Percentiles rank a stretch among this genome's conserved stretches.
Conservation (phyloP, 2,797 vertebrate species). For the Lepus oiostolus region DNA sequence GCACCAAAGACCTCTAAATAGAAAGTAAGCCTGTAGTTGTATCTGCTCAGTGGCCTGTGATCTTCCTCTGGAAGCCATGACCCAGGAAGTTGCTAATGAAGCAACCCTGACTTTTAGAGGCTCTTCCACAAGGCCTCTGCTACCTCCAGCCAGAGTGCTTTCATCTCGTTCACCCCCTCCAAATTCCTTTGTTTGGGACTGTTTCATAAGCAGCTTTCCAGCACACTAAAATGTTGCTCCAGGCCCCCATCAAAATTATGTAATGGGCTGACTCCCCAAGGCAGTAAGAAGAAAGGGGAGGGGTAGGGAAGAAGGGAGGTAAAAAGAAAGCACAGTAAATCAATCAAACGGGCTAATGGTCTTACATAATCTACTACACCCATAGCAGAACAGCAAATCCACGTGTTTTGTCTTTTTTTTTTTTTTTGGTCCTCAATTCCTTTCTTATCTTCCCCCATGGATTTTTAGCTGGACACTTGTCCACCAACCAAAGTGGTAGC, state of each 20-base stretch:
- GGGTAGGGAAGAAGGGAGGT: background rate
- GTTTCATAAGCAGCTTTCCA: background rate
- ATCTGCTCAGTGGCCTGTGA: background rate
- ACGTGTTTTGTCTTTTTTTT: too few species aligned
- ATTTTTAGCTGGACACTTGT: background rate
- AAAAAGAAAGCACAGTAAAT: background rate
- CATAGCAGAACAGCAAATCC: fast-evolving
- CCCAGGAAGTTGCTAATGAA: background rate
- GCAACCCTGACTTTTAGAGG: background rate
- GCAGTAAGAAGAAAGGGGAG: background rate
- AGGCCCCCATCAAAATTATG: background rate
- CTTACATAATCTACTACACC: background rate
- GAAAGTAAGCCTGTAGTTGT: background rate
- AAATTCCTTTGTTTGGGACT: background rate
- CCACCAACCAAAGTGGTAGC: background rate
- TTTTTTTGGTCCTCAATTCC: background rate
- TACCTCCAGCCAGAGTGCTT: background rate
- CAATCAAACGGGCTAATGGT: background rate
- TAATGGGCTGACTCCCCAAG: background rate
- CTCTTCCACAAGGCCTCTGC: background rate
- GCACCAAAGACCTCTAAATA: background rate
- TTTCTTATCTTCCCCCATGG: background rate
- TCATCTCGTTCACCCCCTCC: background rate
- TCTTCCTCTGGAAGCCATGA: background rate
- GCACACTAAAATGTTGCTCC: background rate